phyloP scores from a whole-genome alignment of 2,888 invertebrate species.

The Caenorhabditis doughertyi region DNA sequence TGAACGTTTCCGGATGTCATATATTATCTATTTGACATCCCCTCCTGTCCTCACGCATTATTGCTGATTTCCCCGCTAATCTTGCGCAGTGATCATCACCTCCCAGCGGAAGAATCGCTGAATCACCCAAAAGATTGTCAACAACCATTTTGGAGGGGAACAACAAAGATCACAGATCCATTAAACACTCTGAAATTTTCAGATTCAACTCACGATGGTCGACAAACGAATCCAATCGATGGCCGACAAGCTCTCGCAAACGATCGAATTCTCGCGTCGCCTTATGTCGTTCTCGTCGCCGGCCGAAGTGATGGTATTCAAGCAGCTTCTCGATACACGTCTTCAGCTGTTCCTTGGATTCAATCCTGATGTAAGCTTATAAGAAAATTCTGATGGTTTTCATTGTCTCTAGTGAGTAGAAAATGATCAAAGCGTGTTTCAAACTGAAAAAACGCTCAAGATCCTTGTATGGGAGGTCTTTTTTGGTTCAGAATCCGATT shows the following conservation, averaged over 20 bases:
- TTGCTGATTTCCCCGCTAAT: constrained; percentile 1
- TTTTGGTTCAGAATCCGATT: too few species aligned
- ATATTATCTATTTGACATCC: constrained; percentile 21
- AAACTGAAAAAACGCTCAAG: too few species aligned
- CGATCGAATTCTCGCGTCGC: constrained; percentile 94
- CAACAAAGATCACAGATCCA: constrained; percentile 11
- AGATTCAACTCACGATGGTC: constrained; percentile 90
- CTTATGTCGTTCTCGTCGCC: constrained; percentile 92
- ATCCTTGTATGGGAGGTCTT: too few species aligned
- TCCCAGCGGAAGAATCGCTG: not conserved
- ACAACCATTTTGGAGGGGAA: too few species aligned
- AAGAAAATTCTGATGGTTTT: not conserved
- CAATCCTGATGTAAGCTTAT: constrained; percentile 90
- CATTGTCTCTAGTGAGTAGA: too few species aligned
- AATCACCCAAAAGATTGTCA: not conserved
- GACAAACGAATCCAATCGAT: constrained; percentile 95
- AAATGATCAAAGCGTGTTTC: too few species aligned
- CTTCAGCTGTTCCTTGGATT: constrained; percentile 86
- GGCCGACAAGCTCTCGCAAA: constrained; percentile 88
- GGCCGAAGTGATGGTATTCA: constrained; percentile 89
- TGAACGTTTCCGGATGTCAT: not conserved
- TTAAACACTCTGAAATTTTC: constrained; percentile 52
- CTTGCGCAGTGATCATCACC: not conserved
- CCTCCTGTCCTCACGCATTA: constrained; percentile 3
- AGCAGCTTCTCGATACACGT: constrained; percentile 93